Conservation (phyloP, 2,797 vertebrate species). For the Sebastes elongatus region DNA sequence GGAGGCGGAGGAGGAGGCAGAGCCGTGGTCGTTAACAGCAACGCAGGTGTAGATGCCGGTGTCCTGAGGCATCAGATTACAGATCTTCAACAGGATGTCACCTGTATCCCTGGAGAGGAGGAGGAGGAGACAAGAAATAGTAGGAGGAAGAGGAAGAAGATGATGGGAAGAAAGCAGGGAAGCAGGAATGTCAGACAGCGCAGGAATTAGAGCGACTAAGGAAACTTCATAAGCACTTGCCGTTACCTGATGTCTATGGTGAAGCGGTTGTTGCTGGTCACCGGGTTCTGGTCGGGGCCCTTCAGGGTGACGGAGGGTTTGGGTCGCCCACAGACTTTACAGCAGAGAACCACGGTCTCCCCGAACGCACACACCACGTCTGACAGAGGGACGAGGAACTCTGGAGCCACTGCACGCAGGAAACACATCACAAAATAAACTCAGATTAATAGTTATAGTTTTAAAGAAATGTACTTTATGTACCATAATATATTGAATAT, state of each 20-base stretch:
- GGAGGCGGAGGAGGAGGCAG: constrained; percentile 92
- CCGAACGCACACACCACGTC: constrained; percentile 95
- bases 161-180: background rate
- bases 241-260: constrained; percentile 83
- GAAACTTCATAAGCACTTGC: fast-evolving
- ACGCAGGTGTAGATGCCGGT: constrained; percentile 98
- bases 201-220: background rate
- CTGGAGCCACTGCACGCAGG: constrained; percentile 89
- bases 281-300: constrained; percentile 93
- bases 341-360: constrained; percentile 94
- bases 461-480: background rate
- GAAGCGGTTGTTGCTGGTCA: constrained; percentile 90
- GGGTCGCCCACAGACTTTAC: constrained; percentile 95
- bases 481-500: background rate
- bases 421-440: background rate
- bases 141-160: background rate
- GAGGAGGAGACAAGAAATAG: background rate
- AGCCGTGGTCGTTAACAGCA: constrained; percentile 92
- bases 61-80: constrained; percentile 97
- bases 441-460: background rate
- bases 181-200: background rate
- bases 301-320: constrained; percentile 93
- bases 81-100: constrained; percentile 94
- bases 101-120: constrained; percentile 88
- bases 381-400: constrained; percentile 93